phyloP scores from a whole-genome alignment of 2,113 vertebrate genomes.

The Siniperca knerii region DNA sequence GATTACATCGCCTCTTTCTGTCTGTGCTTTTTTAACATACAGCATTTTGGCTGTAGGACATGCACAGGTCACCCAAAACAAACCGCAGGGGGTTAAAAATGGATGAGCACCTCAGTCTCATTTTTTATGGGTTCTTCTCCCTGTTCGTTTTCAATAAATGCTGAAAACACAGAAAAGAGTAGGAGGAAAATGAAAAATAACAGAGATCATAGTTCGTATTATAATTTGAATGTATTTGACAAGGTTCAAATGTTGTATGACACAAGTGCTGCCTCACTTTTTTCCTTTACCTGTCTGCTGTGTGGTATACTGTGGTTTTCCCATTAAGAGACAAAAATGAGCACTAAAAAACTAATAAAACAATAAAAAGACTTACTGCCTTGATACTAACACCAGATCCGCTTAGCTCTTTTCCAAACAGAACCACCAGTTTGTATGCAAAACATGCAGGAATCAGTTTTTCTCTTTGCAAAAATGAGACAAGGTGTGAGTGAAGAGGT shows the following conservation, averaged over 20 bases:
- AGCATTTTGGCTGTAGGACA: background rate
- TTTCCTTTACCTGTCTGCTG: background rate
- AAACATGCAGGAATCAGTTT: constrained; percentile 56
- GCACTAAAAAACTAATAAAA: background rate
- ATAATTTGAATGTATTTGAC: background rate
- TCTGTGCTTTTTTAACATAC: background rate
- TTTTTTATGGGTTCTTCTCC: background rate
- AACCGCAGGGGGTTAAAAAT: constrained; percentile 4
- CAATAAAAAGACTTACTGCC: background rate
- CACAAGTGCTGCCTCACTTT: background rate
- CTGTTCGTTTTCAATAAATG: background rate
- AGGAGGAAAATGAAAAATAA: background rate
- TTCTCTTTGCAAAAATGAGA: constrained; percentile 58
- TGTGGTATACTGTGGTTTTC: background rate
- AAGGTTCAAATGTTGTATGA: background rate
- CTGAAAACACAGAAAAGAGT: constrained; percentile 1
- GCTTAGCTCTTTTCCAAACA: background rate
- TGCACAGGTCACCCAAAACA: background rate
- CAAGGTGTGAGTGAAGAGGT: constrained; percentile 74
- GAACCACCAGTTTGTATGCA: background rate
- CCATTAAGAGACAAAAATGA: background rate
- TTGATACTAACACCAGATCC: background rate
- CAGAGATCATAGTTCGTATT: background rate
- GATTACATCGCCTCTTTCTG: background rate
- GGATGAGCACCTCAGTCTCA: background rate